A percentile compares a stretch with the other conserved stretches of the same genome.
These are phyloP conservation scores for Schizopygopsis malacanthus DNA, from an alignment of 2,797 vertebrate genomes.

Conservation along the genomic window DNA sequence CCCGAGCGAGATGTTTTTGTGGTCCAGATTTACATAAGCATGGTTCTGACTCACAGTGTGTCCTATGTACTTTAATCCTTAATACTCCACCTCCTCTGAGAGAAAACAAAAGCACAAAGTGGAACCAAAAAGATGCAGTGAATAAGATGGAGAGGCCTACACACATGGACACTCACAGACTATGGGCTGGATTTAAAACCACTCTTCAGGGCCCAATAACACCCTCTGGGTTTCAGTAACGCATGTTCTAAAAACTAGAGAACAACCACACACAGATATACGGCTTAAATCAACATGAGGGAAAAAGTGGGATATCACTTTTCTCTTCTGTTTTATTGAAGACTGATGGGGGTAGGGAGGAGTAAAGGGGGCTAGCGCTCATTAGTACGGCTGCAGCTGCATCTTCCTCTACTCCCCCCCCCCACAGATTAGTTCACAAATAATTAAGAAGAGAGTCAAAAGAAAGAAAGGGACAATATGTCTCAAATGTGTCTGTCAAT, in stretches of 20 bases:
- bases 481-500: constrained; percentile 47
- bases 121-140: constrained; percentile 28
- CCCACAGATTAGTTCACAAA: constrained; percentile 50
- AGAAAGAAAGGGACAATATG: constrained; percentile 37
- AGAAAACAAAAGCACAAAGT: constrained; percentile 20
- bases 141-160: neutral
- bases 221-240: constrained; percentile 48
- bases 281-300: constrained; percentile 38
- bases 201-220: constrained; percentile 38
- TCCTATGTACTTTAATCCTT: constrained; percentile 22
- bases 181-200: constrained; percentile 27
- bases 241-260: constrained; percentile 40
- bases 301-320: constrained; percentile 23
- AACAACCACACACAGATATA: constrained; percentile 45
- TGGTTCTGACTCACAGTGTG: constrained; percentile 21
- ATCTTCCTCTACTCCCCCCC: constrained; percentile 49
- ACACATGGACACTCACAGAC: constrained; percentile 27
- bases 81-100: constrained; percentile 43
- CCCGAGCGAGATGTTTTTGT: constrained; percentile 35
- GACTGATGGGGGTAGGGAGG: constrained; percentile 30
- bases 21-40: constrained; percentile 39
- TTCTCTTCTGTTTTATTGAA: constrained; percentile 30
- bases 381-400: constrained; percentile 51
- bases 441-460: constrained; percentile 28
- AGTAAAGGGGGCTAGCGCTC: constrained; percentile 40